Evolutionary conservation across 2,888 invertebrate species (phyloP).

Genomic region (Drosophila peninsularis): DNA sequence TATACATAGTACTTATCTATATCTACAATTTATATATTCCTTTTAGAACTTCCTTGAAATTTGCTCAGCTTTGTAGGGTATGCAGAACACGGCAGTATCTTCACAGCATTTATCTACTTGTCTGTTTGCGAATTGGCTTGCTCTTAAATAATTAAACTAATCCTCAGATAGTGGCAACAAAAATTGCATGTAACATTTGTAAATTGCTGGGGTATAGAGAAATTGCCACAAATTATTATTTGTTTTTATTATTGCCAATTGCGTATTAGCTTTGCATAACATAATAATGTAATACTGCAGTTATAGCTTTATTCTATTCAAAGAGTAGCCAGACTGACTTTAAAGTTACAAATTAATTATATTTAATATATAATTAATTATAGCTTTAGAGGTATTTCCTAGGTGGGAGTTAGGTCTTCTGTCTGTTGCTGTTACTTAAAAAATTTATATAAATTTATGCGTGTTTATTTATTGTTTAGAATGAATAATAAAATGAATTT

Average conservation of each 20-base stretch:
- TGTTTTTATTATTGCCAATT: constrained; percentile 27
- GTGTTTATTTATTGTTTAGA: too few relatives aligned
- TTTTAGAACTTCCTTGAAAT: not conserved
- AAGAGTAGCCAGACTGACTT: too few relatives aligned
- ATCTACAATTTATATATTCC: not conserved
- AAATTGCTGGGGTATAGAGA: not conserved
- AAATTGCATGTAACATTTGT: constrained; percentile 18
- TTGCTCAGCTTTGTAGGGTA: constrained; percentile 5
- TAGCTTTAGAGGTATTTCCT: too few relatives aligned
- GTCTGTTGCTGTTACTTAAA: too few relatives aligned
- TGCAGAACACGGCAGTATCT: not conserved
- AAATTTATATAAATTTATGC: too few relatives aligned
- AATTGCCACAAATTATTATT: constrained; percentile 29
- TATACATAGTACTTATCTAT: too few relatives aligned
- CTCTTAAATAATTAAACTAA: constrained; percentile 57
- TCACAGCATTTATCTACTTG: constrained; percentile 3
- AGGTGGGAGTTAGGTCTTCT: too few relatives aligned
- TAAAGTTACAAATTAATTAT: too few relatives aligned
- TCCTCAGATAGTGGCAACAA: constrained; percentile 9
- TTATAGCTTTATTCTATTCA: too few relatives aligned
- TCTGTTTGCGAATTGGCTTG: constrained; percentile 25
- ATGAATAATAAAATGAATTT: too few relatives aligned
- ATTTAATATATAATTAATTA: too few relatives aligned
- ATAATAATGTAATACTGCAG: too few relatives aligned
- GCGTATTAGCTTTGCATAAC: not conserved